These are phyloP conservation scores for Meiosimyza decipiens DNA, from an alignment of 2,888 invertebrate genomes.

Conservation along the genomic window DNA sequence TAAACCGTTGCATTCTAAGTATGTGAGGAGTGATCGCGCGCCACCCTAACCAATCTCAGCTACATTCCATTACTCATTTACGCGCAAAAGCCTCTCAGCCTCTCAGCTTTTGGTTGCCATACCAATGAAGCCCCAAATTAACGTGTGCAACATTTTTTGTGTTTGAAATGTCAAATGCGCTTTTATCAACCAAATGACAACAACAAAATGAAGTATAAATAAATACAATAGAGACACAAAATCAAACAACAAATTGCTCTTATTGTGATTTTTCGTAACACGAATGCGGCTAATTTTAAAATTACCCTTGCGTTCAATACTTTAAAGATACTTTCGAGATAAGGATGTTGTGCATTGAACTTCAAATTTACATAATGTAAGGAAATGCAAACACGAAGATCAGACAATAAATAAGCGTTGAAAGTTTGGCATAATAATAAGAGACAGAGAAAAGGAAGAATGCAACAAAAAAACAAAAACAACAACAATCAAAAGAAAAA, in stretches of 20 bases:
- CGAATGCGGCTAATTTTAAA: conserved; percentile 57
- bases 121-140: neutral
- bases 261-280: conserved; percentile 28
- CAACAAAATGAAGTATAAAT: conserved; percentile 24
- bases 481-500: neutral
- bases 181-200: conserved; percentile 31
- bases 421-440: too few species aligned
- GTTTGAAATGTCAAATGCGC: conserved; percentile 28
- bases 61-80: too few species aligned
- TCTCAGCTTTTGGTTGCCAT: too few species aligned
- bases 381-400: conserved; percentile 11
- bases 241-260: conserved; percentile 5
- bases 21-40: neutral
- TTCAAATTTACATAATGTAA: conserved; percentile 52
- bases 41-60: too few species aligned
- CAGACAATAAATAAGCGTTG: conserved; percentile 13
- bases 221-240: conserved; percentile 30
- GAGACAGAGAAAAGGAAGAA: neutral
- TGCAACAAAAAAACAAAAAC: neutral
- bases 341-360: conserved; percentile 65
- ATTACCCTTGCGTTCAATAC: conserved; percentile 53
- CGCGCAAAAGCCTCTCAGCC: too few species aligned
- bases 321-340: conserved; percentile 45
- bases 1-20: neutral
- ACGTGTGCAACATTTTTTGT: conserved; percentile 15